Evolutionary conservation across 1,140 invertebrate species (phyloP).

Genomic region (Monomorium pharaonis): DNA sequence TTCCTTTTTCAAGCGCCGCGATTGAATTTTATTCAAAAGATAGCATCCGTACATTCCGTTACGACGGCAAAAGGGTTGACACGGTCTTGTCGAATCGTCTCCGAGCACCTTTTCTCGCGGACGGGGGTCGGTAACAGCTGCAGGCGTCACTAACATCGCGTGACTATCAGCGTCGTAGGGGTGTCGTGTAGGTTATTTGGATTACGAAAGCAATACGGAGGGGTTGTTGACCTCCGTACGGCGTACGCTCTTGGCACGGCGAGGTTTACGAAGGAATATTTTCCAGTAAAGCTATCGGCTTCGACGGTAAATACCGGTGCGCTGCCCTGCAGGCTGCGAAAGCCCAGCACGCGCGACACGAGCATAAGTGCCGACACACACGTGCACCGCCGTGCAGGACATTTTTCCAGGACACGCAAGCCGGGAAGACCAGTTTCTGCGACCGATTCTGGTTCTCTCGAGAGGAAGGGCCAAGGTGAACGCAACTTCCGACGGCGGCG

Average conservation of each 20-base stretch:
- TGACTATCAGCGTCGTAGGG: slow-evolving; percentile 44
- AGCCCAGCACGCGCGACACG: slow-evolving; percentile 50
- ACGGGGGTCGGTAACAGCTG: slow-evolving; percentile 47
- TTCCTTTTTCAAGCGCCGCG: slow-evolving; percentile 8
- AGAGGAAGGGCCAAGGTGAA: slow-evolving; percentile 47
- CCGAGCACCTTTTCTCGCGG: slow-evolving; percentile 27
- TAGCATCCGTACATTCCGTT: neutral
- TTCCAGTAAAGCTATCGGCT: slow-evolving; percentile 3
- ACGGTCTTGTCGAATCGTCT: slow-evolving; percentile 30
- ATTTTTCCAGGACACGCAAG: slow-evolving; percentile 54
- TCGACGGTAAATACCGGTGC: slow-evolving; percentile 29
- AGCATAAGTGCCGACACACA: slow-evolving; percentile 48
- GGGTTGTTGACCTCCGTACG: slow-evolving; percentile 14
- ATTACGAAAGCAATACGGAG: slow-evolving; percentile 29
- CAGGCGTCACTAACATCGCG: slow-evolving; percentile 41
- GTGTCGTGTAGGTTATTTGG: slow-evolving; percentile 43
- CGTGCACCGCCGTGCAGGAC: slow-evolving; percentile 42
- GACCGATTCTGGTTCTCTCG: slow-evolving; percentile 52
- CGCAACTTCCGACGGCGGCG: slow-evolving; percentile 59
- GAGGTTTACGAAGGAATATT: slow-evolving; percentile 28
- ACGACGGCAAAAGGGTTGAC: slow-evolving; percentile 29
- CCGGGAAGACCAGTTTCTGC: slow-evolving; percentile 61
- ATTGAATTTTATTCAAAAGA: slow-evolving; percentile 11
- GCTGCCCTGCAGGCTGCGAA: slow-evolving; percentile 34
- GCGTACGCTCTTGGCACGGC: neutral